A percentile compares a stretch with the other conserved stretches of the same genome.
Evolutionary conservation across 92 coral and sea anemone species (phyloP).

Genomic region (Phenganax subtilis): DNA sequence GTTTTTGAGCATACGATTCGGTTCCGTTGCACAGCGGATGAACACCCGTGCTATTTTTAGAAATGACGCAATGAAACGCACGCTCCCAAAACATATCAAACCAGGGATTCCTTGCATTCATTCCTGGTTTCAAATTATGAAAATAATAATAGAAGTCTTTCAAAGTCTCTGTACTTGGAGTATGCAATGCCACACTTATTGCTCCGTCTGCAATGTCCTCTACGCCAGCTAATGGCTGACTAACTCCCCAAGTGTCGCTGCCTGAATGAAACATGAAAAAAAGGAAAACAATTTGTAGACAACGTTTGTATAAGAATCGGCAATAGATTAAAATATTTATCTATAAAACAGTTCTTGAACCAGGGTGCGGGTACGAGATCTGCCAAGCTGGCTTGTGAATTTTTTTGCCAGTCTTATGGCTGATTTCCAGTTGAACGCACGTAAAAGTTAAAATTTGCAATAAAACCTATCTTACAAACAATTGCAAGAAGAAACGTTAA

Average conservation of each 20-base stretch:
- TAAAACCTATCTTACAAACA: too few species aligned
- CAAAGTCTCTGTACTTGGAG: conserved; percentile 33
- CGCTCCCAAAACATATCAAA: conserved; percentile 72
- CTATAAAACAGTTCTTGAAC: too few species aligned
- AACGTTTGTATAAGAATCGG: too few species aligned
- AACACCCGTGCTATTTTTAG: neutral
- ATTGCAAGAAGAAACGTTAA: too few species aligned
- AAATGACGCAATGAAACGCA: conserved; percentile 42
- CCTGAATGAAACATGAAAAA: neutral
- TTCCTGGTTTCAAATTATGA: conserved; percentile 50
- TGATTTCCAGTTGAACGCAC: too few species aligned
- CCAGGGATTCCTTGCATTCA: conserved; percentile 77
- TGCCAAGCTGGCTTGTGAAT: too few species aligned
- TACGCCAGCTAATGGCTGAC: conserved; percentile 48
- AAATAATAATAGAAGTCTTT: conserved; percentile 63
- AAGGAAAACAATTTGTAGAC: too few species aligned
- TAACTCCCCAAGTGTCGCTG: conserved; percentile 88
- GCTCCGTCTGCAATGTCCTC: conserved; percentile 86
- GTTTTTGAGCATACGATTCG: neutral
- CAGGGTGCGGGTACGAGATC: too few species aligned
- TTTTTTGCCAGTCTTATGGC: too few species aligned
- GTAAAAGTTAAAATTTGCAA: too few species aligned
- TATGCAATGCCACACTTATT: conserved; percentile 63
- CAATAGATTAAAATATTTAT: too few species aligned
- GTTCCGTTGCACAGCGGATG: neutral